Percentiles rank a stretch among this genome's conserved stretches.
Conservation (phyloP, 2,113 vertebrate species). For the Lates calcarifer region DNA sequence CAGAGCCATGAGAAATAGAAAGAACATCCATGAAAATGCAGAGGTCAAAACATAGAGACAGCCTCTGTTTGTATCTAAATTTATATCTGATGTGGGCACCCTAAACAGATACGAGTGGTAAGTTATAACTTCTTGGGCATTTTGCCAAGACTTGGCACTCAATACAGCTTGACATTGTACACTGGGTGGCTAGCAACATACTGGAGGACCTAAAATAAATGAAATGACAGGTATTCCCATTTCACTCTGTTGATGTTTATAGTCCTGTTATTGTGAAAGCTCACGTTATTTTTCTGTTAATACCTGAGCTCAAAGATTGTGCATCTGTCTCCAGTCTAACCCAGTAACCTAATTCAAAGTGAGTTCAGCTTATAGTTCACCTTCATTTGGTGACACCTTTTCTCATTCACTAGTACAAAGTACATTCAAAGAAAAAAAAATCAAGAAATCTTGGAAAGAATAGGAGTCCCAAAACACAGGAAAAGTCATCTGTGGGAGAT, state of each 20-base stretch:
- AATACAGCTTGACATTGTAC: constrained; percentile 11
- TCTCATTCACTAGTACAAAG: neutral
- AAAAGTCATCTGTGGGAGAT: neutral
- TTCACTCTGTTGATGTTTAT: constrained; percentile 4
- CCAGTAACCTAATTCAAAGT: constrained; percentile 13
- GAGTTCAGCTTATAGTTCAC: neutral
- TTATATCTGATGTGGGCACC: neutral
- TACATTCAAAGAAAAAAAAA: neutral
- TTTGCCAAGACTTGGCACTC: constrained; percentile 3
- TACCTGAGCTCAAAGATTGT: constrained; percentile 17
- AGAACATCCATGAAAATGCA: neutral
- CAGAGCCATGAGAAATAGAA: neutral
- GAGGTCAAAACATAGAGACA: neutral
- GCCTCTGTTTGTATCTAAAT: constrained; percentile 10
- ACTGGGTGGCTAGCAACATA: neutral
- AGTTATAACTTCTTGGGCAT: neutral
- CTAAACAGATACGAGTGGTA: neutral
- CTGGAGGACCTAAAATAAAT: constrained; percentile 28
- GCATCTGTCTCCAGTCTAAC: neutral
- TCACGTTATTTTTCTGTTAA: neutral
- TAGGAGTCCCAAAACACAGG: neutral
- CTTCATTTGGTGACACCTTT: neutral
- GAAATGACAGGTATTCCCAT: neutral
- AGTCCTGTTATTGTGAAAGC: neutral
- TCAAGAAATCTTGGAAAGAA: neutral